Evolutionary conservation across 2,113 vertebrate genomes (phyloP), one percentile per base, ranked within the genome.

Genomic region (Halichoeres trimaculatus): DNA sequence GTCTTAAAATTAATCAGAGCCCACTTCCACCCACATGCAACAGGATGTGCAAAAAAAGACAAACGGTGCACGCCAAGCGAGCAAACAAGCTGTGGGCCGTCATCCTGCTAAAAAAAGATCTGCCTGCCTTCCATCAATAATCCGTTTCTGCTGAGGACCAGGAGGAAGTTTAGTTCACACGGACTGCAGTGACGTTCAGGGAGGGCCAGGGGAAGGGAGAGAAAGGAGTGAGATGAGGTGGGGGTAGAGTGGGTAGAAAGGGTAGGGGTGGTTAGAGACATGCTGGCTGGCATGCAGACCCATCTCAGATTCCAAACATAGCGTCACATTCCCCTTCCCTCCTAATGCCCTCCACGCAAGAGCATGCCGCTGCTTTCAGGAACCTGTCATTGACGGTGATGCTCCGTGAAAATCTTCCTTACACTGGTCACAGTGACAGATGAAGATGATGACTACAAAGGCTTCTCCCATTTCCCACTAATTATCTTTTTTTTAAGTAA

Each of bases 231-330:
- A 66, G 72, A 45, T 55, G 40, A 57, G 55, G 62, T 30, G 52
- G 24, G 64, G 9, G 36, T n/a, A 1, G 57, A 24, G 35, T 11
- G 65, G 53, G 75, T n/a, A 40, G 65, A 64, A 30, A 35, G 58
- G 64, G 53, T 62, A 38, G 17, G 54, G 61, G 68, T 48, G 80
- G 73, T 56, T n/a, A 78, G 78, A 85, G 89, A 91, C 85, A 62
- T 89, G 89, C 70, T 51, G 86, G 86, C 85, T 91, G 91, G 84
- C 90, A 85, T 78, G 69, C 51, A 14, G 65, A 81, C 70, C 70
- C 81, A 58, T 85, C 83, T 88, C 70, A 74, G 81, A 93, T 92
- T 93, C 90, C 90, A 88, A 85, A 86, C 91, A 93, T 93, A 86
- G 90, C 74, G 85, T 62, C 81, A 91, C 90, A 92, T 93, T 89